Evolutionary conservation across 2,797 vertebrate species (phyloP).

Genomic region (Ctenochaetus hawaiiensis): DNA sequence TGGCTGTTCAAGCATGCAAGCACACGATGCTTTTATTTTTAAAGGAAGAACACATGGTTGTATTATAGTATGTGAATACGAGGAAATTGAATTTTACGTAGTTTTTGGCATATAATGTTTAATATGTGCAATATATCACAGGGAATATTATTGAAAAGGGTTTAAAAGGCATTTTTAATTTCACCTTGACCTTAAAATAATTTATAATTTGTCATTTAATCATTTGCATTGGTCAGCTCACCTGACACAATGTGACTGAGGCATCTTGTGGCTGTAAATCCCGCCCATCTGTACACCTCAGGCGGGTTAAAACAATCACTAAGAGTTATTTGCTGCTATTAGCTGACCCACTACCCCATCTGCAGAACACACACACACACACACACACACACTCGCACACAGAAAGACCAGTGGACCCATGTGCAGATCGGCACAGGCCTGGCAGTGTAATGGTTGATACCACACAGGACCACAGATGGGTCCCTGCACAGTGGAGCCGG

Average conservation of each 20-base stretch:
- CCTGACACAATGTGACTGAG: neutral
- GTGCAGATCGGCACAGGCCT: constrained; percentile 58
- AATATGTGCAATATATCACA: no score
- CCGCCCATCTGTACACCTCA: constrained; percentile 30
- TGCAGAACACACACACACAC: constrained; percentile 63
- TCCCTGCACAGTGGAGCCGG: constrained; percentile 63
- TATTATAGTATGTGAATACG: no score
- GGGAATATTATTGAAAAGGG: no score
- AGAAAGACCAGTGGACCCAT: constrained; percentile 56
- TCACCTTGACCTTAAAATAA: no score
- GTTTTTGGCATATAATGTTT: no score
- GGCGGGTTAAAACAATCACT: constrained; percentile 27
- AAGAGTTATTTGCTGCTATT: constrained; percentile 36
- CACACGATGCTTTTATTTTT: no score
- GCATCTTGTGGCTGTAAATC: constrained; percentile 1
- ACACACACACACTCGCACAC: constrained; percentile 50
- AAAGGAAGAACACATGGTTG: no score
- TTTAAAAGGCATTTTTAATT: no score
- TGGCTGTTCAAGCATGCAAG: no score
- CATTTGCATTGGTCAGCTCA: neutral
- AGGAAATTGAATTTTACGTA: no score
- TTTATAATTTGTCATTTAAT: no score
- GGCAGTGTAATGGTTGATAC: constrained; percentile 67
- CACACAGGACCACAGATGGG: constrained; percentile 80
- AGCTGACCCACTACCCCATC: constrained; percentile 63